These are phyloP conservation scores for Clarias fuscus DNA, from an alignment of 2,797 vertebrate genomes.

Conservation along the genomic window DNA sequence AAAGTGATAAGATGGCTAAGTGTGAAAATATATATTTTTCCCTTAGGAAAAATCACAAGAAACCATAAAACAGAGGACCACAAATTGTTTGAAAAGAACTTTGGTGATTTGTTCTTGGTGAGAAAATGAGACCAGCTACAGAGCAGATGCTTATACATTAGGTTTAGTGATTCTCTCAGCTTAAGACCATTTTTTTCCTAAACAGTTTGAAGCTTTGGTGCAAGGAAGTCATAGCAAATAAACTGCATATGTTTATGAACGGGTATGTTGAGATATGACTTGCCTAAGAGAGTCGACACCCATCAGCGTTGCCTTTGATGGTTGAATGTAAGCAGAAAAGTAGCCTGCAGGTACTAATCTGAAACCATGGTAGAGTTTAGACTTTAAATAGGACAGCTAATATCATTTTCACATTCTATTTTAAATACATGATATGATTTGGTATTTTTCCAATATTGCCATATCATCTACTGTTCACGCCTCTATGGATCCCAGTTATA, in stretches of 20 bases:
- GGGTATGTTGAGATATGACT: not conserved
- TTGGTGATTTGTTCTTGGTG: conserved; percentile 2
- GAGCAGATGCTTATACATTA: conserved; percentile 36
- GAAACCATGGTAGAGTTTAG: not conserved
- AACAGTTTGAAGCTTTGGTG: conserved; percentile 39
- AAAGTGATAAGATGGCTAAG: not conserved
- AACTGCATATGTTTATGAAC: conserved; percentile 36
- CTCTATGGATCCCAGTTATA: no score
- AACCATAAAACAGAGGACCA: not conserved
- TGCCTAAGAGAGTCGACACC: conserved; percentile 14
- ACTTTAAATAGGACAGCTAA: not conserved
- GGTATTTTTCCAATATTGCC: not conserved
- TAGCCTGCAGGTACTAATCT: conserved; percentile 36
- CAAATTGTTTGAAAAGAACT: conserved; percentile 21
- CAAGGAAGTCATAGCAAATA: conserved; percentile 41
- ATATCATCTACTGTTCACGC: not conserved
- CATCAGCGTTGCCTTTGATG: conserved; percentile 28
- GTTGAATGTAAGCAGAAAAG: conserved; percentile 21
- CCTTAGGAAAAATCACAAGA: not conserved
- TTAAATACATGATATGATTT: not conserved
- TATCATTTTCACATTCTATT: not conserved
- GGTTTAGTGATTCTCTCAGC: conserved; percentile 39
- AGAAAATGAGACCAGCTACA: not conserved
- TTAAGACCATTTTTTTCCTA: conserved; percentile 43
- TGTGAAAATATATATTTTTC: not conserved